Evolutionary conservation across 1,140 invertebrate species (phyloP), one percentile per base, ranked within the genome.

Genomic region (Drosophila kanapiae): DNA sequence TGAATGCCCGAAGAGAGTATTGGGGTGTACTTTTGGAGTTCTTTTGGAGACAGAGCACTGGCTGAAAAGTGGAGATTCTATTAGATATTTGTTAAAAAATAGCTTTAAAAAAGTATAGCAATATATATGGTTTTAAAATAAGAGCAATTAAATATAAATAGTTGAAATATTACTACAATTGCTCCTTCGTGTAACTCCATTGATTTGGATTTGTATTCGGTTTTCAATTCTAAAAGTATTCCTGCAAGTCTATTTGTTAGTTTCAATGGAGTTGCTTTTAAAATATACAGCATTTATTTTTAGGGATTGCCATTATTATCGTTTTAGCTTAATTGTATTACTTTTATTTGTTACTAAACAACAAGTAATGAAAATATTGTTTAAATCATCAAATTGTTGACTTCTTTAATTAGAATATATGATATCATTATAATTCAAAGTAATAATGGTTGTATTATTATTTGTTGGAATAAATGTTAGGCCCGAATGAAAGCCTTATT

Each of bases 1-100:
- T 9, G 16, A 48, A 67, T 75, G 43, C 11, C 33, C 7, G 7
- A 23, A 7, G 7, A 7, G 7, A 54, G 33, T 40, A 43, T 31
- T 31, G 56, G 38, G 60, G 31, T 42, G 38, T 16, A 61, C 27
- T 51, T 54, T 29, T 43, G 4, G 18, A 23, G 29, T 31, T 23
- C 61, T 54, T 38, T 64, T 53, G 23, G 47, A 11, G 31, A 18
- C 54, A 70, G 13, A 29, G 31, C 49, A 57, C 63, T 47, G 16
- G 16, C 8, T 27, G 10, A 43, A 56, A 7, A 1, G 6, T 0
- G 18, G 9, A 1, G 7, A 23, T 5, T 1, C 6, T 35, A 23
- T 4, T 13, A 1, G 6, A 11, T 33, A 49, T 10, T 43, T 10
- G 16, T 10, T 43, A 42, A 43, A 38, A 38, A 11, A 9, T 0